phyloP scores from a whole-genome alignment of 2,888 invertebrate species.

The Chrysodeixis includens region DNA sequence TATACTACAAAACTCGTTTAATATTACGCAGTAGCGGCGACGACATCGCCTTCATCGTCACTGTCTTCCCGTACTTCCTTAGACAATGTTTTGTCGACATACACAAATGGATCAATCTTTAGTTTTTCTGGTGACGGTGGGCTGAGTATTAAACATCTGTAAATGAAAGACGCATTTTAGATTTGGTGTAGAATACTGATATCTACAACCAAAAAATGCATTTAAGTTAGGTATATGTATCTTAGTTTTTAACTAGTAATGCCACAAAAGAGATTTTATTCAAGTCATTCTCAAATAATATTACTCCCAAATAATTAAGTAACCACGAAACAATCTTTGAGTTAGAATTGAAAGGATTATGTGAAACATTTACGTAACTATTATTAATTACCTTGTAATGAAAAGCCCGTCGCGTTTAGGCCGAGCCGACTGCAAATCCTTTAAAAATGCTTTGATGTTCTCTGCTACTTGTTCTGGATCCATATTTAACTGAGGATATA shows the following conservation, averaged over 20 bases:
- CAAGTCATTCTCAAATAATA: too few relatives aligned
- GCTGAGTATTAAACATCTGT: slow-evolving; percentile 90
- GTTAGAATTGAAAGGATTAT: background rate
- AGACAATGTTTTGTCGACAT: slow-evolving; percentile 78
- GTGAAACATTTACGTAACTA: background rate
- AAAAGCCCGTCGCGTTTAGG: slow-evolving; percentile 92
- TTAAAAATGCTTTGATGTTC: slow-evolving; percentile 91
- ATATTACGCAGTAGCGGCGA: slow-evolving; percentile 70
- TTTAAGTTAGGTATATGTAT: too few relatives aligned
- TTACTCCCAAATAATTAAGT: too few relatives aligned
- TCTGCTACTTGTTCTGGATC: slow-evolving; percentile 91
- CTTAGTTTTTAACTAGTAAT: too few relatives aligned
- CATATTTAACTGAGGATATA: slow-evolving; percentile 91
- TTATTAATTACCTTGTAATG: slow-evolving; percentile 89
- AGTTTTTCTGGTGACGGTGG: slow-evolving; percentile 91
- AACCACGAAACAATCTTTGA: too few relatives aligned
- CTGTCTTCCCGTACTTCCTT: slow-evolving; percentile 82
- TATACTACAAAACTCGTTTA: slow-evolving; percentile 45
- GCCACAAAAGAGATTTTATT: too few relatives aligned
- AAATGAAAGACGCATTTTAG: slow-evolving; percentile 42
- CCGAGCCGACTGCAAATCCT: slow-evolving; percentile 90
- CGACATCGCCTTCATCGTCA: slow-evolving; percentile 80
- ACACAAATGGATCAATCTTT: slow-evolving; percentile 91
- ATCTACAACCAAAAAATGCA: too few relatives aligned
- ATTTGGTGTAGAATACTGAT: too few relatives aligned